Percentiles rank a stretch among this genome's conserved stretches.
These are phyloP conservation scores for Podarcis muralis DNA, from an alignment of 2,113 vertebrate species.

Conservation along the genomic window DNA sequence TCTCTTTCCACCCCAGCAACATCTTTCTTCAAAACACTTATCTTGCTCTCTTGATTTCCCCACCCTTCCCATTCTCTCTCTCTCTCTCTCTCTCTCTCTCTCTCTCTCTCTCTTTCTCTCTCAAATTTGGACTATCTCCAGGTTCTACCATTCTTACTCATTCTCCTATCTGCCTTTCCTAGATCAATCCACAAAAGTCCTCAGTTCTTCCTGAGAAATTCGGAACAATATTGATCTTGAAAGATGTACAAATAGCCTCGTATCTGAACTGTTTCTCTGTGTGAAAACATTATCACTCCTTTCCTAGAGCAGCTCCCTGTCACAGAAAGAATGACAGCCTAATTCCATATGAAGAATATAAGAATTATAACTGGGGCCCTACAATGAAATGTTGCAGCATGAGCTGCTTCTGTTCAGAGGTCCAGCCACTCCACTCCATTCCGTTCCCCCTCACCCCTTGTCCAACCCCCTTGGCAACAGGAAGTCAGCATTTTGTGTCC, in stretches of 20 bases:
- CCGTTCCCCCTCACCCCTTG: too few relatives aligned
- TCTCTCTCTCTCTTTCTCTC: neutral
- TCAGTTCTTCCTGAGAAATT: neutral
- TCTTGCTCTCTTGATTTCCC: neutral
- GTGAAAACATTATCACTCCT: neutral
- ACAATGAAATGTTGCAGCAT: too few relatives aligned
- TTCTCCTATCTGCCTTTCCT: neutral
- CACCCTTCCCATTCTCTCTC: neutral
- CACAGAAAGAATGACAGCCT: neutral
- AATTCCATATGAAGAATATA: neutral
- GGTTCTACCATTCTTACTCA: neutral
- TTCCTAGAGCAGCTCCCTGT: neutral
- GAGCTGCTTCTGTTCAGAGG: too few relatives aligned
- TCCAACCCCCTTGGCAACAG: too few relatives aligned
- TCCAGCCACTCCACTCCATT: too few relatives aligned
- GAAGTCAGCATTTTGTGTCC: too few relatives aligned
- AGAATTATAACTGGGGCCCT: neutral
- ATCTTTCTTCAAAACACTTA: neutral
- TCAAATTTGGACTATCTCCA: neutral
- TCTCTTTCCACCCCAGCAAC: neutral
- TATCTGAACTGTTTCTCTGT: neutral
- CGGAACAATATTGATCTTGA: neutral
- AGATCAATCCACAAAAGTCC: too few relatives aligned
- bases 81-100: neutral
- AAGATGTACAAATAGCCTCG: neutral